Percentiles rank a stretch among this genome's conserved stretches.
phyloP scores from a whole-genome alignment of 2,797 vertebrate genomes.

The Microctenopoma steveboyesi region DNA sequence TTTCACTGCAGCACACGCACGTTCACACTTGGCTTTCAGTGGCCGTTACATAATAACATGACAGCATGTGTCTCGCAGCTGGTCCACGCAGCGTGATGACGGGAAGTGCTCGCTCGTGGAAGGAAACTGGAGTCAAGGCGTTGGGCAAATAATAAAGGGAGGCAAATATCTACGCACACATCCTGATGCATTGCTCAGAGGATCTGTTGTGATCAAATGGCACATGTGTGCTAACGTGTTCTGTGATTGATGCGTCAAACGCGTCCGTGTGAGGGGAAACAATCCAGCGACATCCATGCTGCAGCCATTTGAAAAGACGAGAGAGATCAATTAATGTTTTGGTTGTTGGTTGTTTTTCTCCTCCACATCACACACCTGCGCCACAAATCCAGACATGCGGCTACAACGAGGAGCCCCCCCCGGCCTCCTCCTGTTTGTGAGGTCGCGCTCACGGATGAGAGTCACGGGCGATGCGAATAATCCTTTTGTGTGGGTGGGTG shows the following conservation, averaged over 20 bases:
- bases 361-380: constrained; percentile 6
- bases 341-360: neutral
- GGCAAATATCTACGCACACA: neutral
- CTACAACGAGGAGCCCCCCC: no score
- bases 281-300: neutral
- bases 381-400: constrained; percentile 27
- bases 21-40: neutral
- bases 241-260: constrained; percentile 22
- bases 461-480: constrained; percentile 58
- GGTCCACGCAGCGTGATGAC: neutral
- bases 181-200: constrained; percentile 12
- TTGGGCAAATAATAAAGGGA: constrained; percentile 1
- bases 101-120: constrained; percentile 30
- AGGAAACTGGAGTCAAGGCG: constrained; percentile 14
- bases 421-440: constrained; percentile 45
- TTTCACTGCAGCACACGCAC: neutral
- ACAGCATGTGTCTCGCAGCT: neutral
- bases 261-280: neutral
- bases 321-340: neutral
- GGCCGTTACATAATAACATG: constrained; percentile 8
- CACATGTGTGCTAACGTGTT: constrained; percentile 7
- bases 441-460: constrained; percentile 51
- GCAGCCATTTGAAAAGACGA: neutral
- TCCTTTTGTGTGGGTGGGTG: constrained; percentile 46
- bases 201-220: neutral